phyloP scores from a whole-genome alignment of 1,140 invertebrate genomes.

The Eubasilissa regina region DNA sequence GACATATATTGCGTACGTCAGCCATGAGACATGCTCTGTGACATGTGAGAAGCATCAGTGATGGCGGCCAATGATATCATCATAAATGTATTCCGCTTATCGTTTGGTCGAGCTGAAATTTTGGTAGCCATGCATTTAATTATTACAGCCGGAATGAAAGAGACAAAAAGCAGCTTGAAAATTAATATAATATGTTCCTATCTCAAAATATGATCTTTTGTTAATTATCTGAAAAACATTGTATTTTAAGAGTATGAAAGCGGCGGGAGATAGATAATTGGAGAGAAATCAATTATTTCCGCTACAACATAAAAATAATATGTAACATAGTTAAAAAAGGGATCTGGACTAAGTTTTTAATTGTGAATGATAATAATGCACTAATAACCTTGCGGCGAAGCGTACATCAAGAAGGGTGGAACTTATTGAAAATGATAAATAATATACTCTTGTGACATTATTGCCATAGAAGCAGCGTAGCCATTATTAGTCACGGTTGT shows the following conservation, averaged over 20 bases:
- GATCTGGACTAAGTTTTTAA: no score
- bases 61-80: conserved; percentile 25
- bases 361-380: no score
- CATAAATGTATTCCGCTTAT: neutral
- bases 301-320: no score
- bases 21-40: conserved; percentile 18
- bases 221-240: no score
- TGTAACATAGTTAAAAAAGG: no score
- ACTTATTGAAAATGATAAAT: no score
- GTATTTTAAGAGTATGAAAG: no score
- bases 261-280: no score
- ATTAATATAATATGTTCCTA: neutral
- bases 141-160: conserved; percentile 30
- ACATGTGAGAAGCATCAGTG: conserved; percentile 23
- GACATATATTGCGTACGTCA: neutral
- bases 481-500: conserved; percentile 46
- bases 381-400: no score
- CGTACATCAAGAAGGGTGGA: no score
- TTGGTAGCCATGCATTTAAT: conserved; percentile 43
- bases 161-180: conserved; percentile 8
- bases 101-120: conserved; percentile 14
- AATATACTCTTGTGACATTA: neutral
- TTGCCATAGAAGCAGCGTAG: neutral
- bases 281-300: no score
- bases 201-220: no score